Percentiles rank a stretch among this genome's conserved stretches.
Conservation (phyloP, 2,113 vertebrate genomes). For the Synodontis membranacea region DNA sequence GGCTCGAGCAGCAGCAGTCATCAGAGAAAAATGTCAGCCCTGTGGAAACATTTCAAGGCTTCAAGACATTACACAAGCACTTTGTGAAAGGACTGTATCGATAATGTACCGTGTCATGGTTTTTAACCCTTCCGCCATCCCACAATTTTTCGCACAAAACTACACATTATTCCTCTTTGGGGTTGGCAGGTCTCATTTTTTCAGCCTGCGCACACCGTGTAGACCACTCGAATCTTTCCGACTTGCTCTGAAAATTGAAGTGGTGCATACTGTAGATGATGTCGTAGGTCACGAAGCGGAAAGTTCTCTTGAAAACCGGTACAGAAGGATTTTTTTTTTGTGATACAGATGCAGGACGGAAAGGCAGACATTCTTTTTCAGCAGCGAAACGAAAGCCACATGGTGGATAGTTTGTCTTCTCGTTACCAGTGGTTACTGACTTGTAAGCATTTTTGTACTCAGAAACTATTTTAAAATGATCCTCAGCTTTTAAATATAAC, state of each 20-base stretch:
- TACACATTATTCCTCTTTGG: background rate
- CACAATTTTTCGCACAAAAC: background rate
- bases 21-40: background rate
- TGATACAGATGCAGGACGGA: background rate
- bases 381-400: background rate
- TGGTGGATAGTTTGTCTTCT: background rate
- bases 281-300: background rate
- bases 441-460: constrained; percentile 10
- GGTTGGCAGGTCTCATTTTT: background rate
- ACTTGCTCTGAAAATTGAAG: background rate
- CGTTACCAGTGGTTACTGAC: background rate
- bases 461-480: background rate
- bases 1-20: background rate
- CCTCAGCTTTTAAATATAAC: background rate
- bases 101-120: background rate
- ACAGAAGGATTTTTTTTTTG: background rate
- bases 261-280: no score
- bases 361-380: background rate
- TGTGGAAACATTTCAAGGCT: constrained; percentile 18
- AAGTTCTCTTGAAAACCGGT: background rate
- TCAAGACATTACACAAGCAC: background rate
- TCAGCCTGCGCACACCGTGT: background rate
- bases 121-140: background rate
- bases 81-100: background rate
- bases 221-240: background rate